Evolutionary conservation across 2,113 vertebrate genomes (phyloP).

Genomic region (Onychostoma macrolepis): DNA sequence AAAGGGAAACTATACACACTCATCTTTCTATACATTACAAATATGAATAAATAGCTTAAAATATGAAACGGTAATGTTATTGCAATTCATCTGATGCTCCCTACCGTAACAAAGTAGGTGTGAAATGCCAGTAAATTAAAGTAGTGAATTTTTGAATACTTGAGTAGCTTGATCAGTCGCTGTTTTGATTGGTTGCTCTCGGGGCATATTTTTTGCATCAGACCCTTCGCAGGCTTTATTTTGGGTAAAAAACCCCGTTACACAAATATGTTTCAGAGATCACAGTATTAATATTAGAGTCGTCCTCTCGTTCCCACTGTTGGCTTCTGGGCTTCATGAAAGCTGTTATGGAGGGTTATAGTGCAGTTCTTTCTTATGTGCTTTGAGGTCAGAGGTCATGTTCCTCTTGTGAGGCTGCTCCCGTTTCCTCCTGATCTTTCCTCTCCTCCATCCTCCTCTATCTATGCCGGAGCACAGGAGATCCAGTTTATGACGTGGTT

Average conservation of each 20-base stretch:
- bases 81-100: slow-evolving; percentile 3
- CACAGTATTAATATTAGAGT: slow-evolving; percentile 18
- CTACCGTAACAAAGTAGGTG: neutral
- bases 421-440: slow-evolving; percentile 6
- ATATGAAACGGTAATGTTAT: slow-evolving; percentile 30
- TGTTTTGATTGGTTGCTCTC: slow-evolving; percentile 1
- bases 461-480: neutral
- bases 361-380: slow-evolving; percentile 16
- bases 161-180: neutral
- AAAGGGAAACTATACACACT: slow-evolving; percentile 20
- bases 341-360: neutral
- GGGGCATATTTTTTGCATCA: neutral
- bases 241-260: neutral
- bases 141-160: neutral
- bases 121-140: slow-evolving; percentile 19
- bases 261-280: slow-evolving; percentile 8
- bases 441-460: neutral
- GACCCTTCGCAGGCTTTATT: neutral
- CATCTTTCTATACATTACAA: slow-evolving; percentile 32
- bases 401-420: slow-evolving; percentile 34
- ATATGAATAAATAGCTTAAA: slow-evolving; percentile 36
- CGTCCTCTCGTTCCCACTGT: neutral
- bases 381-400: slow-evolving; percentile 38
- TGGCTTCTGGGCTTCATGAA: neutral
- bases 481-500: neutral